Percentiles rank a stretch among this genome's conserved stretches.
Conservation (phyloP, 2,113 vertebrate genomes). For the Stigmatopora argus region DNA sequence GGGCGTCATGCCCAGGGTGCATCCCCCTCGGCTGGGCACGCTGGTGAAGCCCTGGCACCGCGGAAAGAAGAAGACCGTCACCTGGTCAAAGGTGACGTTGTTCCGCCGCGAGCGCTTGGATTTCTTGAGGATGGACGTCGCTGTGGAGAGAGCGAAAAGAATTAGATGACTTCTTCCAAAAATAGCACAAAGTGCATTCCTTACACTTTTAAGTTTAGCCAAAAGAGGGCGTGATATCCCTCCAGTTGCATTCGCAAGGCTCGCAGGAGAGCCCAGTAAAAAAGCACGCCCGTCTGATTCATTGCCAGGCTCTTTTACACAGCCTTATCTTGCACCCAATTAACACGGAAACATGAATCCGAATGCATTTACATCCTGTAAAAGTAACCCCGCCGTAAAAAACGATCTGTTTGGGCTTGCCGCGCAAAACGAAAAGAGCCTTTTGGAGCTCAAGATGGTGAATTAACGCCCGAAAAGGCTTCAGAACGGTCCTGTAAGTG, state of each 20-base stretch:
- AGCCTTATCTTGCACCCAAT: constrained; percentile 36
- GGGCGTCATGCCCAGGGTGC: constrained; percentile 89
- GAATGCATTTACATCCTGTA: background rate
- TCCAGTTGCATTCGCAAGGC: constrained; percentile 3
- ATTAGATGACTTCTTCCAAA: background rate
- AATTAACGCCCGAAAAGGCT: background rate
- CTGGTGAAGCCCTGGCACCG: constrained; percentile 96
- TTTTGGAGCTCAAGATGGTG: background rate
- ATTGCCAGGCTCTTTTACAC: constrained; percentile 29
- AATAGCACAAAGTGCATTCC: background rate
- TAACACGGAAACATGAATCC: background rate
- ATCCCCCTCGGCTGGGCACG: constrained; percentile 90
- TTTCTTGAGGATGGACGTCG: constrained; percentile 87
- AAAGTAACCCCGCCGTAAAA: background rate
- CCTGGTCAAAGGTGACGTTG: constrained; percentile 84
- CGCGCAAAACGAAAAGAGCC: background rate
- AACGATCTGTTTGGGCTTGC: background rate
- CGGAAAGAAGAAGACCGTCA: constrained; percentile 92
- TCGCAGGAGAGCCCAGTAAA: constrained; percentile 10
- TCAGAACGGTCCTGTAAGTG: background rate
- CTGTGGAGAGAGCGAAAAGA: constrained; percentile 57
- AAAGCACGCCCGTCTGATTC: constrained; percentile 53
- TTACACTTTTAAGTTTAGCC: constrained; percentile 6
- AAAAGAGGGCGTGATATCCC: constrained; percentile 45
- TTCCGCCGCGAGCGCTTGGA: constrained; percentile 73